Base-by-base conservation (phyloP, 2,888 invertebrate genomes). In the Neelides folsomi region DNA sequence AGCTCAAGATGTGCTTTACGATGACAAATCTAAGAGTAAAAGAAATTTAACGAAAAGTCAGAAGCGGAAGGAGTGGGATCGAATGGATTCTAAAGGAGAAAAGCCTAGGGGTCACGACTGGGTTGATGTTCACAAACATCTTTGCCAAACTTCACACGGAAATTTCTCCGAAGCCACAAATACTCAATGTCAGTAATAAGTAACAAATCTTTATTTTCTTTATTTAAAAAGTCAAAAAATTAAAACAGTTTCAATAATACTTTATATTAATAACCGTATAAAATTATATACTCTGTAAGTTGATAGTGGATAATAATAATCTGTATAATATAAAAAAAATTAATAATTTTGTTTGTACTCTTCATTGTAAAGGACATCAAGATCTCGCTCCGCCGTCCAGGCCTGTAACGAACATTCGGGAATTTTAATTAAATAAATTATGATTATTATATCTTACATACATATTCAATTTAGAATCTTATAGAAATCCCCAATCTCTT, bases 121-220 rank as follows among this genome's bases (percentile, higher is more conserved):
- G 94, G 81, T 94, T 9, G 94, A 94, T 68, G 80, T 95, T 57
- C 83, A 95, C n/a, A 90, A 88, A 71, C 95, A 95, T 73, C 77
- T 95, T 53, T 87, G 88, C 9, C 93, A 93, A 69, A 82, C 82
- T 48, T 7, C 27, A 7, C 27, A 27, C 4, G 79, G 77, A 56
- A 72, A 72, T 43, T 75, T 77, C 66, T 77, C 76, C 73, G 67
- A 61, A 61, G 44, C 13, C 16, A 1, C n/a, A 1, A 27, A 4
- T 19, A 12, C 37, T n/a, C 16, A n/a, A n/a, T 27, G 27, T 7
- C 27, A 27, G 7, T 5, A 3, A 5, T 27, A 52, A 34, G n/a
- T 9, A 48, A 40, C n/a, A n/a, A n/a, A n/a, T n/a, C n/a, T n/a
- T n/a, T 15, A 10, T 35, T 1, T 34, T 5, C 1, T 7, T 15